Evolutionary conservation across 2,797 vertebrate genomes (phyloP).

Genomic region (Myoxocephalus aenaeus): DNA sequence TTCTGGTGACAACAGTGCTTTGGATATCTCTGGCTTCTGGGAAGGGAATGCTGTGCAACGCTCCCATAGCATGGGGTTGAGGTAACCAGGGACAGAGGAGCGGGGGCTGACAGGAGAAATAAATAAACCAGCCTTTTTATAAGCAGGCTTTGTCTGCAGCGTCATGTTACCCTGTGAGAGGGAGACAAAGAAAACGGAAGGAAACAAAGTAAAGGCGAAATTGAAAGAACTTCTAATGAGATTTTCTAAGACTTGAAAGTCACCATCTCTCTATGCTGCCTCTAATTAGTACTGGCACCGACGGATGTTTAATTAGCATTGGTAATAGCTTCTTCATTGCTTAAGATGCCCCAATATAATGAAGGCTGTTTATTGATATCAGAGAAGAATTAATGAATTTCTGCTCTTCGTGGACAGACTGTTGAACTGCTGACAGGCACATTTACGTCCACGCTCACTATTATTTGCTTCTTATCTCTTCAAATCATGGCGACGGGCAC

Average conservation of each 20-base stretch:
- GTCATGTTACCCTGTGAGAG: constrained; percentile 63
- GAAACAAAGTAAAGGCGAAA: constrained; percentile 22
- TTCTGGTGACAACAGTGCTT: constrained; percentile 50
- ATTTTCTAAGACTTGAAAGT: constrained; percentile 23
- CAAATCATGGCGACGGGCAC: constrained; percentile 10
- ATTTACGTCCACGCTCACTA: constrained; percentile 10
- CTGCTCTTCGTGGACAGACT: not conserved
- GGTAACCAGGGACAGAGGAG: constrained; percentile 36
- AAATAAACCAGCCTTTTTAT: constrained; percentile 69
- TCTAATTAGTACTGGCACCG: constrained; percentile 46
- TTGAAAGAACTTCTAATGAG: constrained; percentile 31
- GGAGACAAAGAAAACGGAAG: not conserved
- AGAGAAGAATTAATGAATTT: not conserved
- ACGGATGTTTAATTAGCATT: constrained; percentile 53
- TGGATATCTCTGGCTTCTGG: constrained; percentile 47
- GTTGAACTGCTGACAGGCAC: not conserved
- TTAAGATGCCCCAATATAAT: constrained; percentile 29
- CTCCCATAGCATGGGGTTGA: constrained; percentile 67
- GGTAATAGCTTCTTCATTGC: constrained; percentile 39
- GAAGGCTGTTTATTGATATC: constrained; percentile 36
- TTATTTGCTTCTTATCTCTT: constrained; percentile 43
- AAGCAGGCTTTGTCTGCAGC: constrained; percentile 67
- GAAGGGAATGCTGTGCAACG: constrained; percentile 54
- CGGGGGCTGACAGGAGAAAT: constrained; percentile 21
- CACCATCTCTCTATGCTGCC: constrained; percentile 17